Conservation (phyloP, 2,113 vertebrate species). For the Mustelus asterias region DNA sequence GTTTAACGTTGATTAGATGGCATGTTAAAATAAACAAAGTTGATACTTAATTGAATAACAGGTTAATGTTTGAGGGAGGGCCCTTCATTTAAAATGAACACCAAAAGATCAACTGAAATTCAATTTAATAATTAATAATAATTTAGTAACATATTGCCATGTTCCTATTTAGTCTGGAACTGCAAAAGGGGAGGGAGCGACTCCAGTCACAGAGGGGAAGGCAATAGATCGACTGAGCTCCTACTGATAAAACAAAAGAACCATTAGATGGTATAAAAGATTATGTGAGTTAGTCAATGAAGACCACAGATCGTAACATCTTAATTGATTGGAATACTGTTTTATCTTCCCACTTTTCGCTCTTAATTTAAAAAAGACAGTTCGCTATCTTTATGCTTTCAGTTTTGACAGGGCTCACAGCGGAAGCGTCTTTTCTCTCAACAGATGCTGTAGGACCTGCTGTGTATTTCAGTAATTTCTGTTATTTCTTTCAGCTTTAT, state of each 20-base stretch:
- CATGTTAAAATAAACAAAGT: neutral
- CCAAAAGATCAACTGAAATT: neutral
- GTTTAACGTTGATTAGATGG: neutral
- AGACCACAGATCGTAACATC: neutral
- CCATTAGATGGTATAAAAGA: neutral
- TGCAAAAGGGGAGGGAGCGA: neutral
- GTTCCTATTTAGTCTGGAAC: neutral
- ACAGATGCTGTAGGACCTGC: neutral
- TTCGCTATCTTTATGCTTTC: neutral
- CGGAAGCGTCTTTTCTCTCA: neutral
- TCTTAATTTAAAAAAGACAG: neutral
- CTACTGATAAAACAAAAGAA: no score
- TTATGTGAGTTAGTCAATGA: neutral
- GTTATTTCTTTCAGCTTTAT: neutral
- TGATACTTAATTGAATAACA: neutral
- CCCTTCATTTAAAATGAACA: neutral
- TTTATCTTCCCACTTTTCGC: neutral
- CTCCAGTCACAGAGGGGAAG: neutral
- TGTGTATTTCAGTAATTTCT: neutral
- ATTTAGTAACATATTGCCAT: no score
- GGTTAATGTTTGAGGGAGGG: neutral
- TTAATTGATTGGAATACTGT: neutral
- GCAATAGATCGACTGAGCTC: neutral
- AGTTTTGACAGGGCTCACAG: neutral
- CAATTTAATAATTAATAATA: no score